Percentiles rank a stretch among this genome's conserved stretches.
These are phyloP conservation scores for Diceros bicornis DNA, from an alignment of 2,797 vertebrate genomes.

Conservation along the genomic window DNA sequence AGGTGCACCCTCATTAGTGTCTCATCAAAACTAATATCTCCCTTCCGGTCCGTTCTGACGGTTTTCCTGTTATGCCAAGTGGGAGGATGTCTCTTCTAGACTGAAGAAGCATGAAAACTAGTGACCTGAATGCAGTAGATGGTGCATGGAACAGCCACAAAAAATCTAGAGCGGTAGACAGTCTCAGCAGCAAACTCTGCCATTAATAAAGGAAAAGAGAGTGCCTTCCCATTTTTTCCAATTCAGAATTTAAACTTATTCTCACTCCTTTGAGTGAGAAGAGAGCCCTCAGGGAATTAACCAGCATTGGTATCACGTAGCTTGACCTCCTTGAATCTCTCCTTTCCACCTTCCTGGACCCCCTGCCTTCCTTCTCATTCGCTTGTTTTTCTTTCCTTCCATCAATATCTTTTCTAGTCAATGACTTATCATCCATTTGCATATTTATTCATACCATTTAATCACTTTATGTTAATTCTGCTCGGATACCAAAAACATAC, in stretches of 20 bases:
- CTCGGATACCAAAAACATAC: conserved; percentile 51
- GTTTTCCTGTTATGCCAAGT: not conserved
- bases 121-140: not conserved
- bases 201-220: not conserved
- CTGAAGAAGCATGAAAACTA: not conserved
- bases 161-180: not conserved
- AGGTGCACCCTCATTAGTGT: not conserved
- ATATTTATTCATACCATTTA: conserved; percentile 64
- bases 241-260: not conserved
- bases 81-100: too few relatives aligned
- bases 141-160: rapidly evolving
- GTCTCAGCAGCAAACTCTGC: not conserved
- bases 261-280: not conserved
- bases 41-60: not conserved
- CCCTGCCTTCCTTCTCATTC: not conserved
- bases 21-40: not conserved
- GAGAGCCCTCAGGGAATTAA: not conserved
- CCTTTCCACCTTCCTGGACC: not conserved
- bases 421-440: not conserved
- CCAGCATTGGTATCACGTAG: not conserved
- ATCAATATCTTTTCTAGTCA: not conserved
- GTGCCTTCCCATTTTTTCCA: not conserved
- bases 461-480: conserved; percentile 73
- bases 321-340: too few relatives aligned
- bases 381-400: not conserved